Evolutionary conservation across 1,140 invertebrate species (phyloP).

Genomic region (Eueides isabella): DNA sequence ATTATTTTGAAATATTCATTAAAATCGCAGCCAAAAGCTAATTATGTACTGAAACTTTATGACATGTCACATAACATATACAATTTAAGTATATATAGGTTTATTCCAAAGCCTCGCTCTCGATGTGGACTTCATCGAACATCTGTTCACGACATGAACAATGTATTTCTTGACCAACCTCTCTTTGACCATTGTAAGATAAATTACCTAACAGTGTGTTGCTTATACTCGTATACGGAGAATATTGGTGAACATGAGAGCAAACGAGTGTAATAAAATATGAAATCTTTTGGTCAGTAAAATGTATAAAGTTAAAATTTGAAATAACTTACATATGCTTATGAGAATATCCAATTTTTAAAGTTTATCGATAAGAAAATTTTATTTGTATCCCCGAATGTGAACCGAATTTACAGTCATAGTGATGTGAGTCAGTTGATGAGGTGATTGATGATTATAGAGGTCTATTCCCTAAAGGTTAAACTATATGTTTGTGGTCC

Average conservation of each 20-base stretch:
- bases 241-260: constrained; percentile 3
- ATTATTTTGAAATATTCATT: no score
- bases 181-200: constrained; percentile 1
- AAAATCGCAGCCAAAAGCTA: no score
- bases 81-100: neutral
- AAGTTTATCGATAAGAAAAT: no score
- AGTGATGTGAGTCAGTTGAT: no score
- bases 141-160: constrained; percentile 5
- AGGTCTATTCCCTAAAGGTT: no score
- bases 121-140: neutral
- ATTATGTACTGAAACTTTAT: no score
- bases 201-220: constrained; percentile 10
- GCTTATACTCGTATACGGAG: neutral
- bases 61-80: no score
- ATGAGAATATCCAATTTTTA: no score
- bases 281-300: neutral
- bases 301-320: neutral
- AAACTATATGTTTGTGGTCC: no score
- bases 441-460: no score
- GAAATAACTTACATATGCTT: neutral
- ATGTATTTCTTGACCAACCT: constrained; percentile 5
- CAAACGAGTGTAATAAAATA: constrained; percentile 9
- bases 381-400: no score
- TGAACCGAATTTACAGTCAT: no score
- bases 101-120: neutral